Percentiles rank a stretch among this genome's conserved stretches.
These are phyloP conservation scores for Hyphantria cunea DNA, from an alignment of 1,140 invertebrate species.

Conservation along the genomic window DNA sequence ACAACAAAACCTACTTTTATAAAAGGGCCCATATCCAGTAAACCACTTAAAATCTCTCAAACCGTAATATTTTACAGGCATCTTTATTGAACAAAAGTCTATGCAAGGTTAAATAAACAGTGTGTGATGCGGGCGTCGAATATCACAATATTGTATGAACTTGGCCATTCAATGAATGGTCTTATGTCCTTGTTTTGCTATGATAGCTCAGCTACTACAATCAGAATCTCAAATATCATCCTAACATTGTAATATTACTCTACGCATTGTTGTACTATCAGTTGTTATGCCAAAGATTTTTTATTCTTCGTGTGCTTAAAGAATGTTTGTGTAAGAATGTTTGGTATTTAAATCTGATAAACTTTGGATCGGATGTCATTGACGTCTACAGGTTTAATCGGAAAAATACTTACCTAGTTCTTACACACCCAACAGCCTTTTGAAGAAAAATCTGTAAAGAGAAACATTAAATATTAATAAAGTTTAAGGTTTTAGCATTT, in stretches of 20 bases:
- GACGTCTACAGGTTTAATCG: too few species aligned
- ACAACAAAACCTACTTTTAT: too few species aligned
- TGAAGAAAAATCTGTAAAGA: conserved; percentile 9
- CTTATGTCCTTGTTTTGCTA: conserved; percentile 1
- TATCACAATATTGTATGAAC: conserved; percentile 34
- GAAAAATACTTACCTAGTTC: too few species aligned
- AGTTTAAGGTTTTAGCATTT: not conserved
- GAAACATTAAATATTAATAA: conserved; percentile 2
- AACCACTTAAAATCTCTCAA: too few species aligned
- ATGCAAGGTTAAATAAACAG: conserved; percentile 30
- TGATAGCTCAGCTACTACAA: conserved; percentile 8
- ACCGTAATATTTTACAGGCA: conserved; percentile 8
- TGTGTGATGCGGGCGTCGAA: conserved; percentile 36
- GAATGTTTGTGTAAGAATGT: not conserved
- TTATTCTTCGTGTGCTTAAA: too few species aligned
- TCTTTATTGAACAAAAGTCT: conserved; percentile 7
- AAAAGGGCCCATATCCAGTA: too few species aligned
- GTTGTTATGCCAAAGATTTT: not conserved
- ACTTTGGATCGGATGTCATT: too few species aligned
- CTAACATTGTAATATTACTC: not conserved
- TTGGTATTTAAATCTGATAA: not conserved
- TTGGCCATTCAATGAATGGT: not conserved
- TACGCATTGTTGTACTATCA: not conserved
- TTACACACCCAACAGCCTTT: too few species aligned
- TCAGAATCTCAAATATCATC: conserved; percentile 12